phyloP scores from a whole-genome alignment of 2,888 invertebrate genomes.

The Drosophila gaucha region DNA sequence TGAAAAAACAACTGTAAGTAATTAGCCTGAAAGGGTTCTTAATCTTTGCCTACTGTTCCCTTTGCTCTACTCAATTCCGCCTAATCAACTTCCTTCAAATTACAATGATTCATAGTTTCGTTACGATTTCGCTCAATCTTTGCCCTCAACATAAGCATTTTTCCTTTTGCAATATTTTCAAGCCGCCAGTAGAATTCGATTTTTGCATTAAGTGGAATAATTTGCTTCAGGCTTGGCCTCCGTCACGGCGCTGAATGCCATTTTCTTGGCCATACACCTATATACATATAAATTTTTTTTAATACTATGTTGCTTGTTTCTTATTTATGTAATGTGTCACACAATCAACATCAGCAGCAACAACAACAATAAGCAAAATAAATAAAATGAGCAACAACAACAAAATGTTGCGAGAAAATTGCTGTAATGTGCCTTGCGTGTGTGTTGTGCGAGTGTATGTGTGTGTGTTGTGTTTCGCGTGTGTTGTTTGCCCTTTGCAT shows the following conservation, averaged over 20 bases:
- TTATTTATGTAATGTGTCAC: slow-evolving; percentile 51
- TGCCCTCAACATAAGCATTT: not conserved
- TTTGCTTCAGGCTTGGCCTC: slow-evolving; percentile 1
- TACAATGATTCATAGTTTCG: not conserved
- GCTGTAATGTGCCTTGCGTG: slow-evolving; percentile 76
- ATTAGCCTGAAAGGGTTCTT: no score
- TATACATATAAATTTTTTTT: slow-evolving; percentile 4
- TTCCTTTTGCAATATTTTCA: not conserved
- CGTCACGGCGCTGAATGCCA: slow-evolving; percentile 8
- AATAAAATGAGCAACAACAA: slow-evolving; percentile 29
- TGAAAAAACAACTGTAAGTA: no score
- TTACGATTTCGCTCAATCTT: not conserved
- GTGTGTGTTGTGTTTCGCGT: slow-evolving; percentile 41
- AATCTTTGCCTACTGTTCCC: no score
- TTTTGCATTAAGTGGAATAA: slow-evolving; percentile 11
- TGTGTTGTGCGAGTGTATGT: slow-evolving; percentile 26
- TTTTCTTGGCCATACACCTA: slow-evolving; percentile 21
- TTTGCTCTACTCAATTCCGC: no score
- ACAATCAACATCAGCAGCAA: slow-evolving; percentile 20
- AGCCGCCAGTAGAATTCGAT: slow-evolving; percentile 5
- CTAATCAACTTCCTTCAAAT: no score
- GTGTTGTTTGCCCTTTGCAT: slow-evolving; percentile 54
- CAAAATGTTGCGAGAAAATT: slow-evolving; percentile 55
- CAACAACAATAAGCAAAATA: slow-evolving; percentile 23
- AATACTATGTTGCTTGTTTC: slow-evolving; percentile 10